Conservation (phyloP, 2,797 vertebrate genomes). For the Pseudopleuronectes americanus region DNA sequence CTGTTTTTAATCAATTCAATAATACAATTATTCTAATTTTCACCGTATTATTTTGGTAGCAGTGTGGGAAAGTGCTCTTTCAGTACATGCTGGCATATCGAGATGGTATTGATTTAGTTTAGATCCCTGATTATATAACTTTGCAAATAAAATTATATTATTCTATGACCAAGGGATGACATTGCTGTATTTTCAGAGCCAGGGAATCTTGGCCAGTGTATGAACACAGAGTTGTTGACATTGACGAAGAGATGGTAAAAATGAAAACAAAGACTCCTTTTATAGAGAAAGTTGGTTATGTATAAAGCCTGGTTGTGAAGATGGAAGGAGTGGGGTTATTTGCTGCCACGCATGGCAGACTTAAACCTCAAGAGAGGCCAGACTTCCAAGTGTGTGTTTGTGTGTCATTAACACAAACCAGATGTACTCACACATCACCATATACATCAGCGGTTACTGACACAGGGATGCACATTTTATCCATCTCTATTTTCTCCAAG, state of each 20-base stretch:
- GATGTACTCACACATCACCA: conserved; percentile 20
- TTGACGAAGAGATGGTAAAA: conserved; percentile 51
- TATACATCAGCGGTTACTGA: conserved; percentile 16
- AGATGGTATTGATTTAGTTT: conserved; percentile 27
- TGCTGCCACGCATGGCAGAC: conserved; percentile 45
- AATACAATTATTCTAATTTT: not conserved
- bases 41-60: conserved; percentile 15
- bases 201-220: conserved; percentile 32
- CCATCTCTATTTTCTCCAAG: not conserved
- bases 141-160: conserved; percentile 21
- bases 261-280: conserved; percentile 70
- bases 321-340: conserved; percentile 43
- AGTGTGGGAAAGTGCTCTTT: not conserved
- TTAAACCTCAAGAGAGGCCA: conserved; percentile 38
- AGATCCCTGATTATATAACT: conserved; percentile 31
- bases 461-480: conserved; percentile 13
- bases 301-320: conserved; percentile 54
- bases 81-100: conserved; percentile 9
- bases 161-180: conserved; percentile 25
- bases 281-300: conserved; percentile 36
- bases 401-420: conserved; percentile 35
- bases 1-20: conserved; percentile 1
- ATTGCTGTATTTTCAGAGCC: conserved; percentile 35
- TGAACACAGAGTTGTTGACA: conserved; percentile 29
- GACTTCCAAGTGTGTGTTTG: conserved; percentile 22